Conservation (phyloP, 2,113 vertebrate species). For the Catharus fuscescens region DNA sequence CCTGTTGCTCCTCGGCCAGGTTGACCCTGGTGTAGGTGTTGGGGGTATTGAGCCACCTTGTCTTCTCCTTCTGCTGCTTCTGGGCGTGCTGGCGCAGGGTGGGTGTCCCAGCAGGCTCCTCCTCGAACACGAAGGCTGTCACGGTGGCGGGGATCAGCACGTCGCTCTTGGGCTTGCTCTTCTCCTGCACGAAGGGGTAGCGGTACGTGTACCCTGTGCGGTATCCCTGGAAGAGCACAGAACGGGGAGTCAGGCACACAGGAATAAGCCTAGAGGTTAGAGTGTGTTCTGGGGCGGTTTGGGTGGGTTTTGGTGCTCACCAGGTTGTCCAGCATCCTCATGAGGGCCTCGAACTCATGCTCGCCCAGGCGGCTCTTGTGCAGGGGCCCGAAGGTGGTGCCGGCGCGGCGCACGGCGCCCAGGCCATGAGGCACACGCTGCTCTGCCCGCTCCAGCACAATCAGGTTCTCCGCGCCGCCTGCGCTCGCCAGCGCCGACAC, state of each 20-base stretch:
- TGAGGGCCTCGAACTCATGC: conserved; percentile 95
- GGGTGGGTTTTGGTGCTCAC: not conserved
- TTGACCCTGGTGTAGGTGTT: conserved; percentile 93
- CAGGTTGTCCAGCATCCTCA: conserved; percentile 97
- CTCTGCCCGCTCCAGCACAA: conserved; percentile 85
- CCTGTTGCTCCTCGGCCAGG: conserved; percentile 80
- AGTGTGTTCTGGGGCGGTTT: rapidly evolving
- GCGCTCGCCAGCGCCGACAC: conserved; percentile 89
- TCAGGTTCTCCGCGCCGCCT: conserved; percentile 88
- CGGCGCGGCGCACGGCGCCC: conserved; percentile 90
- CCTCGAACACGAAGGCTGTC: conserved; percentile 89
- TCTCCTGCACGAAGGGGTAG: conserved; percentile 92
- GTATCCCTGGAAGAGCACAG: conserved; percentile 81
- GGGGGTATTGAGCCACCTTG: conserved; percentile 96
- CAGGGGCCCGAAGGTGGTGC: conserved; percentile 93
- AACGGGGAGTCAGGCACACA: rapidly evolving
- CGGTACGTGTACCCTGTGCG: conserved; percentile 95
- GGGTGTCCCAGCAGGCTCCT: conserved; percentile 74
- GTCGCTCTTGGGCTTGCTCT: conserved; percentile 88
- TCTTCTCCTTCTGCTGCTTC: conserved; percentile 96
- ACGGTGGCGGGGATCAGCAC: conserved; percentile 93
- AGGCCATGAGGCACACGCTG: conserved; percentile 79
- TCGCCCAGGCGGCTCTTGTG: conserved; percentile 93
- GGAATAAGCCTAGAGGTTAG: rapidly evolving
- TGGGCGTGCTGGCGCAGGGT: conserved; percentile 86